Evolutionary conservation across 1,140 invertebrate genomes (phyloP).

Genomic region (Adoxophyes honmai): DNA sequence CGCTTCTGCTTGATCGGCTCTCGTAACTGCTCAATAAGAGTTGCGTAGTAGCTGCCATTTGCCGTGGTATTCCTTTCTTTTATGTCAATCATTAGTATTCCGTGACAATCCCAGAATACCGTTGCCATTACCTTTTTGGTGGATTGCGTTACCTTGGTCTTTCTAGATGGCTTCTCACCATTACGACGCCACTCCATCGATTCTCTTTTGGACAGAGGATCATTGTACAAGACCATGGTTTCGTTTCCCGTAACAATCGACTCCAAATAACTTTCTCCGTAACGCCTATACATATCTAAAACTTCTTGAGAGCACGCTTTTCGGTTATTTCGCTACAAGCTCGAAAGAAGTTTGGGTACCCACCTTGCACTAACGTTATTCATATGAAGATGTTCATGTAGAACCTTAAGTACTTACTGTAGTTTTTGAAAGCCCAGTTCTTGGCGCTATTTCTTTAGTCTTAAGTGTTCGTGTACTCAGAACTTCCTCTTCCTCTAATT

Average conservation of each 20-base stretch:
- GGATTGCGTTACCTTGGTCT: background rate
- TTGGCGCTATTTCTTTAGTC: background rate
- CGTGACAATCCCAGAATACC: background rate
- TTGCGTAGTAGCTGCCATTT: background rate
- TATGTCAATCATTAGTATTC: slow-evolving; percentile 1
- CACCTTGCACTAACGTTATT: background rate
- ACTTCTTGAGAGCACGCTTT: slow-evolving; percentile 1
- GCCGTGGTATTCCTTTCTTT: background rate
- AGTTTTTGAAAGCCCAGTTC: background rate
- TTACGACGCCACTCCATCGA: background rate
- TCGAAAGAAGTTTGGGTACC: background rate
- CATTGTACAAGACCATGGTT: background rate
- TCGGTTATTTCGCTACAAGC: background rate
- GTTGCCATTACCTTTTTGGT: background rate
- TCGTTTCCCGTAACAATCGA: background rate
- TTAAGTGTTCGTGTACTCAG: background rate
- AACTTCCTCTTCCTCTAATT: background rate
- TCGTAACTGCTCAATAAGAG: background rate
- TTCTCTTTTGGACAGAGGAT: no score
- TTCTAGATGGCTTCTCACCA: background rate
- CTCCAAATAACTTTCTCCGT: background rate
- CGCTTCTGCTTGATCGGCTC: background rate
- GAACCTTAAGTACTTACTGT: background rate
- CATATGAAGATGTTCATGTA: background rate
- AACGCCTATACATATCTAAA: background rate